Conservation (phyloP, 1,140 invertebrate species). For the Drosophila sechellia region DNA sequence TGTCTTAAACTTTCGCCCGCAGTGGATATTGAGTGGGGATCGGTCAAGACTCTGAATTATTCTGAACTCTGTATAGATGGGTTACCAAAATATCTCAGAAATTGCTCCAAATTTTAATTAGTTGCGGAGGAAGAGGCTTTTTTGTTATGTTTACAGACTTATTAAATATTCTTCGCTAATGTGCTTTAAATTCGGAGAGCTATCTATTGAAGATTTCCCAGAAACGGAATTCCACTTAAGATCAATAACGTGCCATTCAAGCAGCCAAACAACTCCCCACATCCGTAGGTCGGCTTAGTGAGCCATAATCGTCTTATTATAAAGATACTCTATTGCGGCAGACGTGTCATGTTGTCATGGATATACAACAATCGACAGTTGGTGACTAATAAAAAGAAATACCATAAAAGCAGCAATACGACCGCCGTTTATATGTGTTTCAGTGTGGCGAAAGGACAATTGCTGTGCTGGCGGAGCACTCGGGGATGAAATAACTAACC, state of each 20-base stretch:
- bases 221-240: slow-evolving; percentile 7
- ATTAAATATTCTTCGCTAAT: no score
- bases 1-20: slow-evolving; percentile 17
- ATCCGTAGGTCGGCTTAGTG: slow-evolving; percentile 24
- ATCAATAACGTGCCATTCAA: slow-evolving; percentile 1
- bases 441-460: background rate
- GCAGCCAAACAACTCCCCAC: slow-evolving; percentile 12
- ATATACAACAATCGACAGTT: slow-evolving; percentile 35
- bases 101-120: background rate
- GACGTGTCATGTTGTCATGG: slow-evolving; percentile 39
- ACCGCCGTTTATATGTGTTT: slow-evolving; percentile 21
- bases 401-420: slow-evolving; percentile 8
- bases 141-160: no score
- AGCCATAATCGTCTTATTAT: slow-evolving; percentile 46
- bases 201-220: background rate
- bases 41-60: no score
- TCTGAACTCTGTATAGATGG: background rate
- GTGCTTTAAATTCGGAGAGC: background rate
- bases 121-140: background rate
- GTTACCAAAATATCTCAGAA: background rate
- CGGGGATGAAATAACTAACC: slow-evolving; percentile 70
- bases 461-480: slow-evolving; percentile 28
- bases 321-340: slow-evolving; percentile 29
- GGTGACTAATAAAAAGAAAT: slow-evolving; percentile 46
- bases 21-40: slow-evolving; percentile 14